phyloP scores from a whole-genome alignment of 2,797 vertebrate species.

The Sebastes minor region DNA sequence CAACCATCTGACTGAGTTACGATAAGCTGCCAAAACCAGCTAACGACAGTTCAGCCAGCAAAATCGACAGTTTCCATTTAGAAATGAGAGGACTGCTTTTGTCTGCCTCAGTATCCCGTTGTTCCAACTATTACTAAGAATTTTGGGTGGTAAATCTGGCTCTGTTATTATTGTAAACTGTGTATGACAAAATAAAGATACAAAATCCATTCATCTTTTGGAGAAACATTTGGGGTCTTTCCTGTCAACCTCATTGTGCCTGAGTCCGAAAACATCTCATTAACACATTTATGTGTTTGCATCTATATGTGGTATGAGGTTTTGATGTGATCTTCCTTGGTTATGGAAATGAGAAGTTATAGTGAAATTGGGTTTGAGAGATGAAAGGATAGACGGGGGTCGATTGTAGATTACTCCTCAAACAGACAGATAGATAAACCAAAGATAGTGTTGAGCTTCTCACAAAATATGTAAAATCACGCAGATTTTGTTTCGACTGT shows the following conservation, averaged over 20 bases:
- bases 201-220: background rate
- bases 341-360: conserved; percentile 18
- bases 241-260: background rate
- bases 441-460: background rate
- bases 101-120: background rate
- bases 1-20: background rate
- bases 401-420: conserved; percentile 10
- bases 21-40: background rate
- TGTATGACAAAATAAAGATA: background rate
- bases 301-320: background rate
- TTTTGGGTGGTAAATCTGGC: background rate
- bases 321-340: background rate
- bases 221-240: background rate
- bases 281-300: background rate
- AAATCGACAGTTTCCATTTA: background rate
- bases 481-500: conserved; percentile 8
- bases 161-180: background rate
- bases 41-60: background rate
- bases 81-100: background rate
- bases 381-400: conserved; percentile 11
- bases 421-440: conserved; percentile 8
- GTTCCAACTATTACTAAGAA: background rate
- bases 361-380: conserved; percentile 7
- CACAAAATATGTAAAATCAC: conserved; percentile 20
- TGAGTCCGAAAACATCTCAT: background rate